Percentiles rank a stretch among this genome's conserved stretches.
phyloP scores from a whole-genome alignment of 2,888 invertebrate genomes.

The Acronicta alni region DNA sequence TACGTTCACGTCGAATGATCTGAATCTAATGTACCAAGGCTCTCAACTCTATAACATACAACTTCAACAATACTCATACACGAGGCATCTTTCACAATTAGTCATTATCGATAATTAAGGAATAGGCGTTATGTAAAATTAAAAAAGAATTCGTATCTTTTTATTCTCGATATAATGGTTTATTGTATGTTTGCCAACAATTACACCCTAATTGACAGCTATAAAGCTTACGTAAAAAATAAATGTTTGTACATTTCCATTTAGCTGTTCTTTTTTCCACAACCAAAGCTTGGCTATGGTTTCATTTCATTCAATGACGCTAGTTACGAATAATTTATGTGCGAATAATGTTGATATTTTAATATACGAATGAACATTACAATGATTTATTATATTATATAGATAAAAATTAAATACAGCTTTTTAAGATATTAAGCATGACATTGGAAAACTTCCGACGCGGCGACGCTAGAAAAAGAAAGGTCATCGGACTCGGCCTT shows the following conservation, averaged over 20 bases:
- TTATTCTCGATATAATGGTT: slow-evolving; percentile 20
- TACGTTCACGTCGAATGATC: slow-evolving; percentile 51
- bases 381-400: slow-evolving; percentile 26
- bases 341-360: slow-evolving; percentile 41
- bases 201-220: slow-evolving; percentile 46
- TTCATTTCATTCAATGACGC: slow-evolving; percentile 30
- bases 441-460: slow-evolving; percentile 23
- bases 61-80: slow-evolving; percentile 24
- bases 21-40: slow-evolving; percentile 52
- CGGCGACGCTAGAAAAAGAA: slow-evolving; percentile 34
- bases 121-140: slow-evolving; percentile 2
- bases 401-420: slow-evolving; percentile 24
- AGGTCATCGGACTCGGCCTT: slow-evolving; percentile 44
- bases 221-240: slow-evolving; percentile 34
- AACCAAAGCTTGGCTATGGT: slow-evolving; percentile 15
- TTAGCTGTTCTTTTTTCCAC: slow-evolving; percentile 22
- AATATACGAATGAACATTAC: slow-evolving; percentile 23
- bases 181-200: slow-evolving; percentile 43
- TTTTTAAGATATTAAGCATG: slow-evolving; percentile 20
- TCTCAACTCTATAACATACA: slow-evolving; percentile 46
- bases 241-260: slow-evolving; percentile 36
- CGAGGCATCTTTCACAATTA: slow-evolving; percentile 2
- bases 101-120: not conserved
- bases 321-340: slow-evolving; percentile 23
- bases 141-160: slow-evolving; percentile 6